A percentile compares a stretch with the other conserved stretches of the same genome.
Evolutionary conservation across 2,888 invertebrate species (phyloP).

Genomic region (Polydrusus pterygomalis): DNA sequence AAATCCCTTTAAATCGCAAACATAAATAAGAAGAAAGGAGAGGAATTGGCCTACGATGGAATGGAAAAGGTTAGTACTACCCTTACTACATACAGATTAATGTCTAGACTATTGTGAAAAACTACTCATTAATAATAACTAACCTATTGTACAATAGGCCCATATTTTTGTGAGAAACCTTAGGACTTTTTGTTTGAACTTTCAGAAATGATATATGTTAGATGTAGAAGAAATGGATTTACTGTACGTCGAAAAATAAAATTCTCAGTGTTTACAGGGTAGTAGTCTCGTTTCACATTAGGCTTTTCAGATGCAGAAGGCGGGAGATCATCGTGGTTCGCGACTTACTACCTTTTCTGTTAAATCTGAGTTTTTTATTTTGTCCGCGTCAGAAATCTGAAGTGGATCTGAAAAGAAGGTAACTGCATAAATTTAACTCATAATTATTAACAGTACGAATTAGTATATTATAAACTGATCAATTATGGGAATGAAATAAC

Average conservation of each 20-base stretch:
- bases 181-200: not conserved
- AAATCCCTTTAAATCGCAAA: too few species aligned
- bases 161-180: too few species aligned
- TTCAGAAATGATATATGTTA: conserved; percentile 13
- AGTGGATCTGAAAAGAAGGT: conserved; percentile 31
- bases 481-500: not conserved
- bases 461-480: not conserved
- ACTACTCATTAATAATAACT: too few species aligned
- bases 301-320: conserved; percentile 50
- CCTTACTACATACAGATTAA: too few species aligned
- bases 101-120: too few species aligned
- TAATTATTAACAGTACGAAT: not conserved
- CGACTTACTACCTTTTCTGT: conserved; percentile 18
- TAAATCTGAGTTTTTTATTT: conserved; percentile 25
- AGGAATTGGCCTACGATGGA: too few species aligned
- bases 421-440: conserved; percentile 7
- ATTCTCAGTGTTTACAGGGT: conserved; percentile 19
- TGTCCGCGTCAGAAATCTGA: conserved; percentile 39
- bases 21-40: too few species aligned
- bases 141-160: too few species aligned
- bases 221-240: conserved; percentile 24
- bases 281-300: conserved; percentile 25
- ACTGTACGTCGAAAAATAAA: conserved; percentile 30
- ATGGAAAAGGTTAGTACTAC: too few species aligned
- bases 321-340: conserved; percentile 41